Evolutionary conservation across 1,140 invertebrate species (phyloP).

Genomic region (Drosophila orena): DNA sequence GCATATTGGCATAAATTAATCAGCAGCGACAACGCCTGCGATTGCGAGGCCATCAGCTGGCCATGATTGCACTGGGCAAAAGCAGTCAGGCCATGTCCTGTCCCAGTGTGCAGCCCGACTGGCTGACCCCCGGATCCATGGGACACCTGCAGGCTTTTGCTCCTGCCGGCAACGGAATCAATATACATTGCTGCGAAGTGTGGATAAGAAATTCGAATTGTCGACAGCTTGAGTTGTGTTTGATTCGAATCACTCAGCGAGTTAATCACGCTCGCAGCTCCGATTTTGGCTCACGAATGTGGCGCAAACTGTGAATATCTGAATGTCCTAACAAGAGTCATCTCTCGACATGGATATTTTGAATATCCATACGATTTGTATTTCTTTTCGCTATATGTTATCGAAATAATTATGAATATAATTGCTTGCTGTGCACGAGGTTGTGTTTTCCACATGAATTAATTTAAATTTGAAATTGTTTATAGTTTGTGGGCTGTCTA

Average conservation of each 20-base stretch:
- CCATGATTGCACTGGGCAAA: constrained; percentile 53
- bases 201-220: constrained; percentile 22
- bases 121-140: constrained; percentile 2
- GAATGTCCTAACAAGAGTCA: not conserved
- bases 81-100: constrained; percentile 22
- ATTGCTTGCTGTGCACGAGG: too few relatives aligned
- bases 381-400: not conserved
- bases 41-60: constrained; percentile 57
- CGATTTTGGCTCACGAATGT: not conserved
- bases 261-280: constrained; percentile 4
- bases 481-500: not conserved
- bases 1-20: constrained; percentile 82
- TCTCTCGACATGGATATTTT: not conserved
- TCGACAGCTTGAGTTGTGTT: constrained; percentile 33
- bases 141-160: constrained; percentile 10
- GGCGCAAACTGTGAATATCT: constrained; percentile 9
- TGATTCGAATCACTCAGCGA: constrained; percentile 35
- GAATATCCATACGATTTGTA: not conserved
- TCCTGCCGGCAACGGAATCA: constrained; percentile 16
- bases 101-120: constrained; percentile 31
- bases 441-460: not conserved
- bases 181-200: constrained; percentile 29
- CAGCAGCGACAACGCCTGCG: constrained; percentile 53
- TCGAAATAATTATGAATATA: too few relatives aligned
- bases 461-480: not conserved